Evolutionary conservation across 2,113 vertebrate genomes (phyloP).

Genomic region (Sylvilagus bachmani): DNA sequence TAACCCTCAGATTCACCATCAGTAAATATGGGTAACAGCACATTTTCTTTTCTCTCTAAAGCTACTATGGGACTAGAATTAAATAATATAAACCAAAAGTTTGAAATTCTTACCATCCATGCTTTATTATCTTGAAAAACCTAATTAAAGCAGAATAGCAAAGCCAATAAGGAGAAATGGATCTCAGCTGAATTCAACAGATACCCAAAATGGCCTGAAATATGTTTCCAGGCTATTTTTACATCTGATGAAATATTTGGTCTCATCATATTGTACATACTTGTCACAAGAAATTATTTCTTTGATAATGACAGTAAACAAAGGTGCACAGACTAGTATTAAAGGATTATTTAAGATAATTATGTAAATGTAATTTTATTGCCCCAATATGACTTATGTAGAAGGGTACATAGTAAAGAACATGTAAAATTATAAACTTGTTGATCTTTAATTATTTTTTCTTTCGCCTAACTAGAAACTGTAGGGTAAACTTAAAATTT

Average conservation of each 20-base stretch:
- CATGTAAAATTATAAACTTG: not conserved
- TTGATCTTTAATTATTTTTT: constrained; percentile 44
- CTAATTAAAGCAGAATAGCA: constrained; percentile 46
- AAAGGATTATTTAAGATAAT: constrained; percentile 37
- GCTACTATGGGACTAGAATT: not conserved
- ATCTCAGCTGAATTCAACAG: constrained; percentile 30
- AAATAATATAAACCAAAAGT: constrained; percentile 23
- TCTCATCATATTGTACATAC: not conserved
- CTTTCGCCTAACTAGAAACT: constrained; percentile 40
- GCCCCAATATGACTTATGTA: not conserved
- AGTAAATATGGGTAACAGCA: not conserved
- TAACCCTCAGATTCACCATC: not conserved
- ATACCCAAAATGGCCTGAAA: not conserved
- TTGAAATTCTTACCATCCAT: constrained; percentile 23
- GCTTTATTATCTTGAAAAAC: constrained; percentile 57
- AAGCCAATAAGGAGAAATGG: constrained; percentile 25
- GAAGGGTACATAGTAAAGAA: not conserved
- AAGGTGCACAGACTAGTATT: not conserved
- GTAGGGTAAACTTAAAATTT: constrained; percentile 18
- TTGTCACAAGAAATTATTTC: not conserved
- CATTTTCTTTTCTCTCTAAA: constrained; percentile 44
- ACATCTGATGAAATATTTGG: not conserved
- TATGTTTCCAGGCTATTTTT: constrained; percentile 22
- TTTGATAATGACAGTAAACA: constrained; percentile 12
- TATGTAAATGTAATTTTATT: constrained; percentile 9